phyloP scores from a whole-genome alignment of 2,113 vertebrate genomes.

The Chamaetylas fuelleborni region DNA sequence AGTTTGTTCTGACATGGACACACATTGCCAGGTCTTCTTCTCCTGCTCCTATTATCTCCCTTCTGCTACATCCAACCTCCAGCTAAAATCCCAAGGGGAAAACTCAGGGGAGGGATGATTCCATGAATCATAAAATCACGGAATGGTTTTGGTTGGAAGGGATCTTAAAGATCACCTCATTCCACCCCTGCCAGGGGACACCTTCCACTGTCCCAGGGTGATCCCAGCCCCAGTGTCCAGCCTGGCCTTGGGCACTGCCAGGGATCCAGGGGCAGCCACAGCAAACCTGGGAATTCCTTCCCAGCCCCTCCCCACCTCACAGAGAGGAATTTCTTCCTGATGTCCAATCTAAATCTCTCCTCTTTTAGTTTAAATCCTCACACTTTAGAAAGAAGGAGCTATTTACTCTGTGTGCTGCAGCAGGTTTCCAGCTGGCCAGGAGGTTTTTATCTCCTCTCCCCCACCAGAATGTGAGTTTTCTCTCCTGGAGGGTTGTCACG shows the following conservation, averaged over 20 bases:
- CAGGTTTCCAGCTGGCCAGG: neutral
- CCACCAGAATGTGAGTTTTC: neutral
- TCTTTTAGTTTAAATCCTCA: too few species aligned
- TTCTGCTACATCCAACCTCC: neutral
- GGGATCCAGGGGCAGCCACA: too few species aligned
- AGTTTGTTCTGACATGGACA: neutral
- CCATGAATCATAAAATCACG: neutral
- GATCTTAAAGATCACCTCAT: neutral
- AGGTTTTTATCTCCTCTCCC: neutral
- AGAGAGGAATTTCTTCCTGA: too few species aligned
- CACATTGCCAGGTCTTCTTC: neutral
- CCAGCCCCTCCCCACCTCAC: too few species aligned
- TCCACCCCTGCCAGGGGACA: neutral
- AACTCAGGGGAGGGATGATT: neutral
- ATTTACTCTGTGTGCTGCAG: too few species aligned
- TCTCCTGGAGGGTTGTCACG: neutral
- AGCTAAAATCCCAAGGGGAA: neutral
- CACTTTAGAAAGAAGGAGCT: too few species aligned
- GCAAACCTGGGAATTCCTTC: too few species aligned
- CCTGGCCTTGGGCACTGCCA: neutral
- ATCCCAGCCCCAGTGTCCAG: neutral
- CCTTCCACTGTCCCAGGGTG: accelerated
- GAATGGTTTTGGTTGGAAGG: neutral
- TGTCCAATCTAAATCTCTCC: too few species aligned
- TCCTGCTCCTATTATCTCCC: neutral